Base-by-base conservation (phyloP, 1,140 invertebrate species). In the Ericerus pela region DNA sequence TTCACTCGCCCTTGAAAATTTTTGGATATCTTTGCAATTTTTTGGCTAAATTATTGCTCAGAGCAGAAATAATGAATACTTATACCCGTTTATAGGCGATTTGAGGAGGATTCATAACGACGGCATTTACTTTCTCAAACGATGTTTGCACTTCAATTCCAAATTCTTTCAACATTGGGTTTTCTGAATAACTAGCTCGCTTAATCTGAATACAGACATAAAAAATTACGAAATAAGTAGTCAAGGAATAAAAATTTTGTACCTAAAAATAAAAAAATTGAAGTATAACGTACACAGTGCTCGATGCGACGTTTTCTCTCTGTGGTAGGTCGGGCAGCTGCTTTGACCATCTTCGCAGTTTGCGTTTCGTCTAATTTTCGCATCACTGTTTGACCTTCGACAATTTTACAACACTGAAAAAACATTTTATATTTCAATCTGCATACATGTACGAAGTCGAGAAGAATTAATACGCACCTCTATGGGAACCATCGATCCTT, bases 241-340 rank as follows among this genome's bases (percentile, higher is more conserved):
- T 4, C 41, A 54, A 30, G 29, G n/a, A n/a, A n/a, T n/a, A n/a
- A n/a, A n/a, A n/a, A n/a, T n/a, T n/a, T n/a, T n/a, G n/a, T n/a
- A n/a, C n/a, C n/a, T n/a, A n/a, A n/a, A n/a, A n/a, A n/a, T n/a
- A n/a, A n/a, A n/a, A n/a, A 22, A 53, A 53, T 54, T 12, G 37
- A 16, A 10, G 5, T 18, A 16, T 5, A 16, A 41, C 14, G 22
- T 47, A 47, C 41, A 18, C 76, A 68, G 8, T 76, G 65, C 62
- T 76, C 68, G 24, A 86, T 86, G 63, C 79, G 84, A 0, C 58
- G 1, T 62, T 79, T 79, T 0, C 84, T 71, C 1, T 61, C 64
- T 2, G 71, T 62, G 0, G 83, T 77, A 4, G 68, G 62, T 1
- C 77, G 82, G 1, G 82, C 82, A 1, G 83, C 76, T 37, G 63